These are phyloP conservation scores for Agrotis puta DNA, from an alignment of 2,888 invertebrate species.

Conservation along the genomic window DNA sequence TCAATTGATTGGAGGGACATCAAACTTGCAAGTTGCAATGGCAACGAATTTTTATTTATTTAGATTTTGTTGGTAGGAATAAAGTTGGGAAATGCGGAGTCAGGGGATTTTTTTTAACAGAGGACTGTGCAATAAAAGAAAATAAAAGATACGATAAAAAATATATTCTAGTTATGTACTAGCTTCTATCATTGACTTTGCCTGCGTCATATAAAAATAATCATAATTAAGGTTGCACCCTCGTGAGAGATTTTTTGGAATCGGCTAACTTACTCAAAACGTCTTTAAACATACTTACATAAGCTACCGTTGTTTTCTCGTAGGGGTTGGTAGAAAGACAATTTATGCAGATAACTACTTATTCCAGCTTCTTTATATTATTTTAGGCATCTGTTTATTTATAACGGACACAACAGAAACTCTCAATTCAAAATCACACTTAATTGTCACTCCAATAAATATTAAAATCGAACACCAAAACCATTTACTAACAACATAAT, in stretches of 20 bases:
- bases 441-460: constrained; percentile 31
- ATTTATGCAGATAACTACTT: too few relatives aligned
- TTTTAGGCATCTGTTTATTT: constrained; percentile 7
- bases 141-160: too few relatives aligned
- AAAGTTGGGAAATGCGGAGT: constrained; percentile 2
- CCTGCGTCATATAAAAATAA: too few relatives aligned
- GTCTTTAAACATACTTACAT: too few relatives aligned
- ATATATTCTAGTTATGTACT: too few relatives aligned
- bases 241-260: too few relatives aligned
- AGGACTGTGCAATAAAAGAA: background rate
- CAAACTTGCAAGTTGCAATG: constrained; percentile 38
- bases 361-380: background rate
- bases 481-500: constrained; percentile 50
- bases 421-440: constrained; percentile 40
- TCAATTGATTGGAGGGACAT: constrained; percentile 75
- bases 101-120: background rate
- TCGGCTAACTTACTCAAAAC: too few relatives aligned
- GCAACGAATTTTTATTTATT: constrained; percentile 33
- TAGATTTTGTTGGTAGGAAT: constrained; percentile 16
- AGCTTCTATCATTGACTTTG: too few relatives aligned
- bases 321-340: too few relatives aligned
- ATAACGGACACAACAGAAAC: constrained; percentile 2
- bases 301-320: too few relatives aligned
- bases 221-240: too few relatives aligned
- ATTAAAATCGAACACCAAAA: constrained; percentile 51